These are phyloP conservation scores for Chrysolina haemoptera DNA, from an alignment of 2,888 invertebrate species.

Conservation along the genomic window DNA sequence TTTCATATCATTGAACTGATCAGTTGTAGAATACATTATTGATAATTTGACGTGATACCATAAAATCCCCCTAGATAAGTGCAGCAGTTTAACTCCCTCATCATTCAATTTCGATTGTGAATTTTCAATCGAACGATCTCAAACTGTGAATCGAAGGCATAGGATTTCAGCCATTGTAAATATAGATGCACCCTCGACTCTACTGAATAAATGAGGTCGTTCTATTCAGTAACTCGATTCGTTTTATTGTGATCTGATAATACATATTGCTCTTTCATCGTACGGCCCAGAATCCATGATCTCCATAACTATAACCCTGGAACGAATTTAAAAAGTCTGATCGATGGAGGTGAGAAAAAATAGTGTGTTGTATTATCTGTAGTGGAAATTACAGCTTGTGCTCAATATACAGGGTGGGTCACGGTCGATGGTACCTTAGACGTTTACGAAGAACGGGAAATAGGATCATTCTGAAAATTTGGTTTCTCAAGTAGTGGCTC, in stretches of 20 bases:
- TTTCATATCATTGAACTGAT: too few relatives aligned
- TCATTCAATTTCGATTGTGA: slow-evolving; percentile 2
- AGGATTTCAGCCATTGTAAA: slow-evolving; percentile 17
- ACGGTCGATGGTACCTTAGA: too few relatives aligned
- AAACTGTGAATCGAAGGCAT: slow-evolving; percentile 17
- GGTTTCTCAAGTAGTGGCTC: too few relatives aligned
- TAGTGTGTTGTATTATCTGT: too few relatives aligned
- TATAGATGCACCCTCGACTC: slow-evolving; percentile 7
- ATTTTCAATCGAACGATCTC: slow-evolving; percentile 25
- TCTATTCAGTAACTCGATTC: slow-evolving; percentile 1
- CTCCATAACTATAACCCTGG: neutral
- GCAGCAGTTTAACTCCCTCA: neutral
- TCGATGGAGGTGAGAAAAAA: too few relatives aligned
- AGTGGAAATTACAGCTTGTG: too few relatives aligned
- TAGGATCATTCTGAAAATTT: too few relatives aligned
- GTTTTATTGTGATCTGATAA: neutral
- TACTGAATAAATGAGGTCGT: slow-evolving; percentile 11
- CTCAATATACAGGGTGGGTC: too few relatives aligned
- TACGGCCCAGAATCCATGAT: neutral
- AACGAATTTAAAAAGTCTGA: too few relatives aligned
- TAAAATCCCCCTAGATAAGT: neutral
- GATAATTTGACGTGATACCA: neutral
- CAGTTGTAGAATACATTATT: neutral
- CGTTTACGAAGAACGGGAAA: too few relatives aligned
- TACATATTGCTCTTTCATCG: neutral